Evolutionary conservation across 2,113 vertebrate species (phyloP).

Genomic region (Tonatia bakeri): DNA sequence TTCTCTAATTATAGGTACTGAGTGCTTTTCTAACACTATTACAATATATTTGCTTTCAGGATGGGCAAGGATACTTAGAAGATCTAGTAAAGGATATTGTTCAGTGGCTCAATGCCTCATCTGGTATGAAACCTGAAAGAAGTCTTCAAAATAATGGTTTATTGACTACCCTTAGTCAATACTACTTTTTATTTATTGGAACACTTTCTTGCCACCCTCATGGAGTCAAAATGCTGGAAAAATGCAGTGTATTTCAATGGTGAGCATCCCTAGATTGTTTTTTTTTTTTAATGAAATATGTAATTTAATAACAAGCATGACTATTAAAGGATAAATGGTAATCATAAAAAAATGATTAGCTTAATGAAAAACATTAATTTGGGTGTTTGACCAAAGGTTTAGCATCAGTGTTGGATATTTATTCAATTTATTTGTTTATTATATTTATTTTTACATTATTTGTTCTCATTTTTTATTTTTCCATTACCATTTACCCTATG

Average conservation of each 20-base stretch:
- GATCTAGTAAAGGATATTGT: slow-evolving; percentile 97
- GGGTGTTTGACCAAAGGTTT: no score
- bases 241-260: slow-evolving; percentile 98
- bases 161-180: slow-evolving; percentile 95
- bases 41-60: slow-evolving; percentile 80
- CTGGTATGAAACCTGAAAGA: slow-evolving; percentile 93
- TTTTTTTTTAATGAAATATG: neutral
- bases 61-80: slow-evolving; percentile 94
- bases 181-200: slow-evolving; percentile 98
- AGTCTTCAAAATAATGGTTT: slow-evolving; percentile 96
- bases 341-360: no score
- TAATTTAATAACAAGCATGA: no score
- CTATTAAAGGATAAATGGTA: no score
- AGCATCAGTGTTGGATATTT: no score
- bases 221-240: slow-evolving; percentile 97
- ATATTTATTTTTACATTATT: no score
- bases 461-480: no score
- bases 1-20: neutral
- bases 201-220: slow-evolving; percentile 95
- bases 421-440: no score
- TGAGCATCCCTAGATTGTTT: slow-evolving; percentile 76
- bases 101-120: slow-evolving; percentile 91
- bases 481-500: no score
- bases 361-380: no score
- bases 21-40: neutral